Conservation (phyloP, 2,113 vertebrate genomes). For the Paradisaea rubra region DNA sequence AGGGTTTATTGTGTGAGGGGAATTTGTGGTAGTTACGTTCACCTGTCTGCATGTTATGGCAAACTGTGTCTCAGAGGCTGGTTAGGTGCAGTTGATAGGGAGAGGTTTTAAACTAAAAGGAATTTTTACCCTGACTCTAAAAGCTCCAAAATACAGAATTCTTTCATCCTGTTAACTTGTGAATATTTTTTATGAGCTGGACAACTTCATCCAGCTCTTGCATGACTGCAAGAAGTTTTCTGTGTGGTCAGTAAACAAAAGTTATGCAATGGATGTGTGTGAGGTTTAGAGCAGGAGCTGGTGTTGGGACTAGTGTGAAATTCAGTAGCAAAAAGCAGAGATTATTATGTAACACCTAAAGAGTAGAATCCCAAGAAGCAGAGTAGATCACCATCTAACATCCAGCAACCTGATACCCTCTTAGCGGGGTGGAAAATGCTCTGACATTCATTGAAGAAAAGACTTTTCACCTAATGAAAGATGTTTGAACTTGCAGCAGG, state of each 20-base stretch:
- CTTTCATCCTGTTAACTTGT: not conserved
- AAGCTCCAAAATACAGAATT: not conserved
- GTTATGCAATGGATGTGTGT: not conserved
- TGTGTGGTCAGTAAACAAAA: slow-evolving; percentile 9
- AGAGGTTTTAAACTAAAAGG: not conserved
- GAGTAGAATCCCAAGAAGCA: not conserved
- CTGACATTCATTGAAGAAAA: slow-evolving; percentile 29
- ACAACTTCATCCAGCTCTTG: not conserved
- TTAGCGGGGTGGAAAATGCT: slow-evolving; percentile 37
- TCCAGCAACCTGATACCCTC: slow-evolving; percentile 39
- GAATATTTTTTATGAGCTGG: not conserved
- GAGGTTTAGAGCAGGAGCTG: not conserved
- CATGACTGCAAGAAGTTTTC: not conserved
- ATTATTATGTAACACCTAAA: not conserved
- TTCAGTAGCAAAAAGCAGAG: not conserved
- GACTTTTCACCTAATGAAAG: slow-evolving; percentile 53
- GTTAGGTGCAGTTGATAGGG: not conserved
- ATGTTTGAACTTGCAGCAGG: slow-evolving; percentile 45
- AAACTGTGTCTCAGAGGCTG: not conserved
- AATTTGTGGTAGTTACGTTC: not conserved
- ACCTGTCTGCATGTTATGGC: not conserved
- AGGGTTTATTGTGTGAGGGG: not conserved
- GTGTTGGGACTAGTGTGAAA: not conserved
- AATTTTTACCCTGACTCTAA: not conserved
- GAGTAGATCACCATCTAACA: slow-evolving; percentile 47